These are phyloP conservation scores for Phrynocephalus forsythii DNA, from an alignment of 2,797 vertebrate species.

Conservation along the genomic window DNA sequence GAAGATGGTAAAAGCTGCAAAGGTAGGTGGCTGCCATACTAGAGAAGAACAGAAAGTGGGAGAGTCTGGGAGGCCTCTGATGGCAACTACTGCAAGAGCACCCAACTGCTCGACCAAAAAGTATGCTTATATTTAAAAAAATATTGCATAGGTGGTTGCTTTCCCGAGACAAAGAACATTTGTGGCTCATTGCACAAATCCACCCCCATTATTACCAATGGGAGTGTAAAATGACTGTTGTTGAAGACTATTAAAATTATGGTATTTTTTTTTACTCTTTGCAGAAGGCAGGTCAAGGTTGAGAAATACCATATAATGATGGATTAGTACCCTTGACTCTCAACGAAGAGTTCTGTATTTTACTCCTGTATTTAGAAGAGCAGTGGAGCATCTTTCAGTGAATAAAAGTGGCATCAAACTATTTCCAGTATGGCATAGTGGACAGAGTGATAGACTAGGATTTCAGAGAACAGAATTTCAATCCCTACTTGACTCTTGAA, in stretches of 20 bases:
- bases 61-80: background rate
- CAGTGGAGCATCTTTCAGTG: background rate
- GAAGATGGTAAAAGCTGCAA: conserved; percentile 90
- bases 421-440: too few relatives aligned
- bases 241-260: background rate
- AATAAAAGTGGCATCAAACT: background rate
- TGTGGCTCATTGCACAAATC: background rate
- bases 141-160: background rate
- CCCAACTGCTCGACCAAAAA: background rate
- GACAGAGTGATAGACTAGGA: too few relatives aligned
- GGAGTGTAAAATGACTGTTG: background rate
- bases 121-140: background rate
- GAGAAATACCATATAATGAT: background rate
- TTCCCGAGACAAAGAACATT: background rate
- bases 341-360: background rate
- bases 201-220: background rate
- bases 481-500: too few relatives aligned
- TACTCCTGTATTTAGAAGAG: background rate
- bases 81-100: background rate
- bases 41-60: background rate
- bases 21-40: conserved; percentile 77
- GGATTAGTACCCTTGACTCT: background rate
- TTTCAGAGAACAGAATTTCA: too few relatives aligned
- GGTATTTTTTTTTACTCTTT: background rate
- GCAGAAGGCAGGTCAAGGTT: background rate